phyloP scores from a whole-genome alignment of 2,113 vertebrate species.

The Philantomba maxwellii region DNA sequence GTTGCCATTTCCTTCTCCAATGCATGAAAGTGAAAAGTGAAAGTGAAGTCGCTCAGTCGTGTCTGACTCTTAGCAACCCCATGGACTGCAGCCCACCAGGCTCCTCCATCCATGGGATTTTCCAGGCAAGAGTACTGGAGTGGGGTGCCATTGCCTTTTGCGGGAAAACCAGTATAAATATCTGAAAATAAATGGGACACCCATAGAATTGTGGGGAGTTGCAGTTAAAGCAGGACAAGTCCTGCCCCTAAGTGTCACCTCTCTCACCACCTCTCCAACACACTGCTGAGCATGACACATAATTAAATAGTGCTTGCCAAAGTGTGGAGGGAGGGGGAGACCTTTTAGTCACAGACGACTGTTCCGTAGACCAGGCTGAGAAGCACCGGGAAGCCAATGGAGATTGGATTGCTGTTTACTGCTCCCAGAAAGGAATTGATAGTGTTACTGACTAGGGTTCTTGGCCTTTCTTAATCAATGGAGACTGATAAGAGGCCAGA shows the following conservation, averaged over 20 bases:
- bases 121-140: not conserved
- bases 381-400: not conserved
- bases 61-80: not conserved
- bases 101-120: not conserved
- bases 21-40: not conserved
- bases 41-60: not conserved
- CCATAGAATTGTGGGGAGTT: not conserved
- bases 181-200: conserved; percentile 28
- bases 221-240: not conserved
- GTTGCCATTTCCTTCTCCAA: not conserved
- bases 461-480: not conserved
- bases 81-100: not conserved
- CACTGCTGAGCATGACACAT: not conserved
- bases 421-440: not conserved
- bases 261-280: not conserved
- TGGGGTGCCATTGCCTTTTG: not conserved
- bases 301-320: conserved; percentile 14
- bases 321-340: not conserved
- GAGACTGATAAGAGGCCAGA: not conserved
- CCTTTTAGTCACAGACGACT: not conserved
- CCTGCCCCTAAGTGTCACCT: not conserved
- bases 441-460: not conserved
- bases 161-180: conserved; percentile 16
- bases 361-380: not conserved
- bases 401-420: not conserved